Evolutionary conservation across 1,140 invertebrate species (phyloP).

Genomic region (Drosophila eugracilis): DNA sequence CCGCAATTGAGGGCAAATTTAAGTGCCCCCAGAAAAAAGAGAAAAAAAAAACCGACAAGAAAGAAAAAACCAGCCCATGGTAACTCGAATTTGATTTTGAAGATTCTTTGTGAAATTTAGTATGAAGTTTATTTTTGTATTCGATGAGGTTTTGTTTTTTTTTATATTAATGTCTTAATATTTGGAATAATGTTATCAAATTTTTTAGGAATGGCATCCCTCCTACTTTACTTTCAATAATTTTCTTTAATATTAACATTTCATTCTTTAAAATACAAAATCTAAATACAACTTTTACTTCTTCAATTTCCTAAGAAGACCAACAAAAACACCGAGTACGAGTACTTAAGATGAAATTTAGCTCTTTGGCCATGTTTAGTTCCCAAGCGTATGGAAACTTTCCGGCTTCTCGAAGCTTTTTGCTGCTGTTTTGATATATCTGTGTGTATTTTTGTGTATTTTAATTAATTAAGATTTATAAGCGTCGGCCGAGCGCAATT

Average conservation of each 20-base stretch:
- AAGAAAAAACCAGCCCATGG: background rate
- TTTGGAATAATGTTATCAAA: no score
- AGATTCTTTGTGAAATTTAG: background rate
- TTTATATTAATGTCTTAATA: no score
- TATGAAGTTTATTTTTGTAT: background rate
- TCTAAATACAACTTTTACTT: no score
- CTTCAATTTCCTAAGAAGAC: no score
- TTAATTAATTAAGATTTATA: slow-evolving; percentile 84
- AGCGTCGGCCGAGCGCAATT: slow-evolving; percentile 64
- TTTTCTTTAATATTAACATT: no score
- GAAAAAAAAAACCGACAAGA: background rate
- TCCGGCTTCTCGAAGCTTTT: slow-evolving; percentile 38
- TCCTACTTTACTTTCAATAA: no score
- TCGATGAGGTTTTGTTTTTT: no score
- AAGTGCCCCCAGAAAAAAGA: slow-evolving; percentile 9
- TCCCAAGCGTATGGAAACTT: slow-evolving; percentile 23
- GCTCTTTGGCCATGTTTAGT: slow-evolving; percentile 8
- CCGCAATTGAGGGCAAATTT: slow-evolving; percentile 34
- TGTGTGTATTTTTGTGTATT: slow-evolving; percentile 48
- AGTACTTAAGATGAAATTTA: no score
- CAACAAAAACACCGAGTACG: no score
- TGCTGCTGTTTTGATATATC: no score
- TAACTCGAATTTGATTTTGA: background rate
- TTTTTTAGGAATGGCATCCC: no score
- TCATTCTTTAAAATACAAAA: no score